phyloP scores from a whole-genome alignment of 1,140 invertebrate species.

The Bombus waltoni region DNA sequence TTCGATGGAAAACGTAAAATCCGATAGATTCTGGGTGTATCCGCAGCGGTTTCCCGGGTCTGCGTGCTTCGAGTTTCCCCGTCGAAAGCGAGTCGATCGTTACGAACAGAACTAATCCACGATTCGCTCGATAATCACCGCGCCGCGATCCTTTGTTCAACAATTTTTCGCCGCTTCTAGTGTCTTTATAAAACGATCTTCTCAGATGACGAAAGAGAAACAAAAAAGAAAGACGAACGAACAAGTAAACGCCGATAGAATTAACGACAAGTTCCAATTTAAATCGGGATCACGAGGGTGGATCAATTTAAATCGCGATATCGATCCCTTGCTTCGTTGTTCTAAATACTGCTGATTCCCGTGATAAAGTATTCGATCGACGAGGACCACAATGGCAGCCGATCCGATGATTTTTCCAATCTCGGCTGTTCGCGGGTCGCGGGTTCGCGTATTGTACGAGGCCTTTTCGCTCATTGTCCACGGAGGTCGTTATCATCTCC shows the following conservation, averaged over 20 bases:
- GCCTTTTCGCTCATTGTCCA: constrained; percentile 38
- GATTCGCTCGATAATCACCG: background rate
- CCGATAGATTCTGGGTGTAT: constrained; percentile 7
- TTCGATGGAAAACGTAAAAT: background rate
- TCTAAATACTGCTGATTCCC: background rate
- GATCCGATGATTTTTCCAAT: constrained; percentile 37
- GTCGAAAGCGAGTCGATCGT: background rate
- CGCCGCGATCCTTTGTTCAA: background rate
- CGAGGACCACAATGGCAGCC: background rate
- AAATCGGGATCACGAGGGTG: too few relatives aligned
- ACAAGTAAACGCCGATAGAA: too few relatives aligned
- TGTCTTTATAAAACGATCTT: background rate
- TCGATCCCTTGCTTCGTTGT: background rate
- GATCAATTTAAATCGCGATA: too few relatives aligned
- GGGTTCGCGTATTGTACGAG: constrained; percentile 30
- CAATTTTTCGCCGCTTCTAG: background rate
- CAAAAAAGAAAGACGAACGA: too few relatives aligned
- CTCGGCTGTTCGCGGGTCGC: background rate
- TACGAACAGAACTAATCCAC: background rate
- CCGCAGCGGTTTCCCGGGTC: background rate
- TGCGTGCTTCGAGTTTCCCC: background rate
- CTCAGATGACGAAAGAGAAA: background rate
- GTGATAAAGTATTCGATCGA: constrained; percentile 3
- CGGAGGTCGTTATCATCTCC: constrained; percentile 56
- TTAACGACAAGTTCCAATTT: too few relatives aligned